Evolutionary conservation across 2,797 vertebrate genomes (phyloP).

Genomic region (Anolis apletophallus): DNA sequence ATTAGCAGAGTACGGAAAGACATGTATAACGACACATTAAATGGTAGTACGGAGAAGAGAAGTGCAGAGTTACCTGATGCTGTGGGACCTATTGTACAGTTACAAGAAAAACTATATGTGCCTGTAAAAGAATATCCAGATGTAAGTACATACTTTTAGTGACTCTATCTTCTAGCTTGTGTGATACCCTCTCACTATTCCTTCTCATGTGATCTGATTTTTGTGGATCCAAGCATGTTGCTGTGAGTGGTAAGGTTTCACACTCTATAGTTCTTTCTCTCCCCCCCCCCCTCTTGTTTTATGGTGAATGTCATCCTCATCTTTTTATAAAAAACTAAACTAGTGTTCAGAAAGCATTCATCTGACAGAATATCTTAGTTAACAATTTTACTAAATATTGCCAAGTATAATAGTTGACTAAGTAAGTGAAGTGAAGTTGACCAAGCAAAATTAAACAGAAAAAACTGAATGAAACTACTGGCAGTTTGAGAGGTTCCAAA

Average conservation of each 20-base stretch:
- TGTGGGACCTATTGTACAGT: conserved; percentile 94
- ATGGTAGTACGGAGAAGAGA: conserved; percentile 94
- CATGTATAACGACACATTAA: conserved; percentile 99
- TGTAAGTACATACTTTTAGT: conserved; percentile 85
- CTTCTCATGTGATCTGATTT: conserved; percentile 29
- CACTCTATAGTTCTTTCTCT: background rate
- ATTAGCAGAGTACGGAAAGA: conserved; percentile 99
- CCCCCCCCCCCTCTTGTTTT: no score
- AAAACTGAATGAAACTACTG: background rate
- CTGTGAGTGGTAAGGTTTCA: background rate
- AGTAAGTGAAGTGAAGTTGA: no score
- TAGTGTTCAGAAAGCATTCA: background rate
- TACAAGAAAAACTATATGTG: conserved; percentile 99
- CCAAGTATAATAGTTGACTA: background rate
- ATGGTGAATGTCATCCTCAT: background rate
- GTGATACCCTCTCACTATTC: conserved; percentile 31
- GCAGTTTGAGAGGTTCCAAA: background rate
- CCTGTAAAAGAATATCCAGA: conserved; percentile 99
- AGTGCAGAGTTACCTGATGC: conserved; percentile 95
- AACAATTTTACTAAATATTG: background rate
- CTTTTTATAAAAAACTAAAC: background rate
- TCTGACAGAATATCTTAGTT: background rate
- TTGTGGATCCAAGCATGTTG: background rate
- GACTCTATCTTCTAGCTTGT: conserved; percentile 50
- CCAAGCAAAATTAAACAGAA: no score